A percentile compares a stretch with the other conserved stretches of the same genome.
phyloP scores from a whole-genome alignment of 2,113 vertebrate genomes.

The Perccottus glenii region DNA sequence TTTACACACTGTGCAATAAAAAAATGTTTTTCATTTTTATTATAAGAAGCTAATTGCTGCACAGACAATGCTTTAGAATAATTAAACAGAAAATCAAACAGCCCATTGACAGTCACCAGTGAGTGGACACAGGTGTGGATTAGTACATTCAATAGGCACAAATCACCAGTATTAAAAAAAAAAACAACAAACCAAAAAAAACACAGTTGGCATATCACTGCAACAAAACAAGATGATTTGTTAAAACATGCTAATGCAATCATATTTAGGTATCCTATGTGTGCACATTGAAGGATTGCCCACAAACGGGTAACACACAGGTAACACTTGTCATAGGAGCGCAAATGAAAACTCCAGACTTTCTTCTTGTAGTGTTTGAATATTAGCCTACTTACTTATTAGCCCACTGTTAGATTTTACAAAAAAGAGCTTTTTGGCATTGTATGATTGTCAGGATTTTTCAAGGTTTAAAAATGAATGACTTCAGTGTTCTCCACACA shows the following conservation, averaged over 20 bases:
- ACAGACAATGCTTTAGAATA: background rate
- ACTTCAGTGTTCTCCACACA: background rate
- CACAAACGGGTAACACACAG: conserved; percentile 15
- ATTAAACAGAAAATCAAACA: too few relatives aligned
- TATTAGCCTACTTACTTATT: conserved; percentile 20
- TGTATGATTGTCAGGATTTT: conserved; percentile 60
- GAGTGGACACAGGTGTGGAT: conserved; percentile 45
- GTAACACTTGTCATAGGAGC: conserved; percentile 16
- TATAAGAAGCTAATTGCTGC: too few relatives aligned
- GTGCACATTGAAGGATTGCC: conserved; percentile 22
- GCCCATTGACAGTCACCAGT: conserved; percentile 30
- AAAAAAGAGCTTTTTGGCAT: conserved; percentile 50
- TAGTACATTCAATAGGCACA: conserved; percentile 78
- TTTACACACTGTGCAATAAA: too few relatives aligned
- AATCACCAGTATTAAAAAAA: conserved; percentile 60
- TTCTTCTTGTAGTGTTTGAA: conserved; percentile 21
- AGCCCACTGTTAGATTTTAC: conserved; percentile 20
- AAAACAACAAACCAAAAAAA: conserved; percentile 20
- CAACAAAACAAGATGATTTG: conserved; percentile 30
- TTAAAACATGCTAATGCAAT: conserved; percentile 41
- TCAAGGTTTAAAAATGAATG: background rate
- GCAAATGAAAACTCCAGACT: conserved; percentile 22
- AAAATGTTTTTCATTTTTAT: too few relatives aligned
- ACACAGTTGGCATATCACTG: conserved; percentile 20
- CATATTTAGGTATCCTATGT: background rate